Percentiles rank a stretch among this genome's conserved stretches.
Conservation (phyloP, 2,888 invertebrate species). For the Sussaba pulchella region DNA sequence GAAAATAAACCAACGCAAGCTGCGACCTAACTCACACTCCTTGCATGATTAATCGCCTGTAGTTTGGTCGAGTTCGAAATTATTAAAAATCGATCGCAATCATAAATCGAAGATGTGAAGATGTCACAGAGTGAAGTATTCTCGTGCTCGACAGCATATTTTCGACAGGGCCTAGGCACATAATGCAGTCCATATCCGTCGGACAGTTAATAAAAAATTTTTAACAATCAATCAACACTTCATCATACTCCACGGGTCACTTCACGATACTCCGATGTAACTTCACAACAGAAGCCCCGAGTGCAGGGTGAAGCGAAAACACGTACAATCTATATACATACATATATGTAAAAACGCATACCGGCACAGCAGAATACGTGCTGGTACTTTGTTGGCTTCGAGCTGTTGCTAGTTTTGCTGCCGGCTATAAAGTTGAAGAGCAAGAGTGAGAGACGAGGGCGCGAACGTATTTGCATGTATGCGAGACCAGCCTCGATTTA, state of each 20-base stretch:
- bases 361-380: constrained; percentile 32
- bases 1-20: neutral
- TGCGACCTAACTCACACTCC: too few relatives aligned
- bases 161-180: constrained; percentile 56
- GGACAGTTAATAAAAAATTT: constrained; percentile 64
- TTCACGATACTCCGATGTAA: constrained; percentile 54
- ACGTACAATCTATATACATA: constrained; percentile 17
- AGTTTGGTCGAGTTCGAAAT: too few relatives aligned
- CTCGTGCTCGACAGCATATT: constrained; percentile 51
- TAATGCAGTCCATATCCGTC: constrained; percentile 60
- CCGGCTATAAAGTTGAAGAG: constrained; percentile 53
- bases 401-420: constrained; percentile 39
- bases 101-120: too few relatives aligned
- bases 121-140: too few relatives aligned
- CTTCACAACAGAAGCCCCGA: constrained; percentile 37
- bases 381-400: constrained; percentile 42
- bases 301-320: constrained; percentile 15
- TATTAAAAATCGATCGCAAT: too few relatives aligned
- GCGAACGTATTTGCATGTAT: constrained; percentile 62
- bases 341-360: constrained; percentile 5
- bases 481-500: constrained; percentile 55
- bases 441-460: constrained; percentile 5
- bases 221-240: constrained; percentile 46
- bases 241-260: neutral
- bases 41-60: too few relatives aligned